Evolutionary conservation across 2,113 vertebrate species (phyloP).

Genomic region (Campylorhamphus procurvoides): DNA sequence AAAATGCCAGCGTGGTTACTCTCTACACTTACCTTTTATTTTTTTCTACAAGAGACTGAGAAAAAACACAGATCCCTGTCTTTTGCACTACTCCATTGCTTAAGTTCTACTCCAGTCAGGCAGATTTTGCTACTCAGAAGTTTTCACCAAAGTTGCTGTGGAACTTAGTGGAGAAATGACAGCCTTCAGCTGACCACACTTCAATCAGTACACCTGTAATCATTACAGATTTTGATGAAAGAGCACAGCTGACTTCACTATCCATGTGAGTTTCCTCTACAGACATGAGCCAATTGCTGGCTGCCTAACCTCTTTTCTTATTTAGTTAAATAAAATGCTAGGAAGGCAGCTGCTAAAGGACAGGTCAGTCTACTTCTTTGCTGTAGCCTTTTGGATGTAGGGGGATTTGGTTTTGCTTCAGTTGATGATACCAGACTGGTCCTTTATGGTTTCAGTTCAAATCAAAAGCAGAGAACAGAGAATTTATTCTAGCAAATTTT

Average conservation of each 20-base stretch:
- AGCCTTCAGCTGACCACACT: neutral
- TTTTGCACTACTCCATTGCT: neutral
- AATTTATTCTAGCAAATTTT: neutral
- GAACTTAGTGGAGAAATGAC: neutral
- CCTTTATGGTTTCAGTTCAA: neutral
- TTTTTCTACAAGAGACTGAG: neutral
- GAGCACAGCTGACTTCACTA: neutral
- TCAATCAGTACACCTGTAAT: neutral
- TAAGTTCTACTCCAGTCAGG: neutral
- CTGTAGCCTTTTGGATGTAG: neutral
- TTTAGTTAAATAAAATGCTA: neutral
- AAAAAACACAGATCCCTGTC: neutral
- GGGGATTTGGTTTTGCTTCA: neutral
- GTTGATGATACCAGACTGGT: neutral
- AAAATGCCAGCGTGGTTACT: neutral
- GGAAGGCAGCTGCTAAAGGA: neutral
- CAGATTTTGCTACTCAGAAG: neutral
- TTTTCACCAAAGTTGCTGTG: neutral
- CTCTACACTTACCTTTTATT: neutral
- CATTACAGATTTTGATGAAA: neutral
- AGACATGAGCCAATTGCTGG: neutral
- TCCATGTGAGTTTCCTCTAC: neutral
- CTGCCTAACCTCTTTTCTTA: neutral
- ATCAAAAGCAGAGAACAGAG: neutral
- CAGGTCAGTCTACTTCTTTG: neutral